Percentiles rank a stretch among this genome's conserved stretches.
phyloP scores from a whole-genome alignment of 2,797 vertebrate species.

The Betta splendens region DNA sequence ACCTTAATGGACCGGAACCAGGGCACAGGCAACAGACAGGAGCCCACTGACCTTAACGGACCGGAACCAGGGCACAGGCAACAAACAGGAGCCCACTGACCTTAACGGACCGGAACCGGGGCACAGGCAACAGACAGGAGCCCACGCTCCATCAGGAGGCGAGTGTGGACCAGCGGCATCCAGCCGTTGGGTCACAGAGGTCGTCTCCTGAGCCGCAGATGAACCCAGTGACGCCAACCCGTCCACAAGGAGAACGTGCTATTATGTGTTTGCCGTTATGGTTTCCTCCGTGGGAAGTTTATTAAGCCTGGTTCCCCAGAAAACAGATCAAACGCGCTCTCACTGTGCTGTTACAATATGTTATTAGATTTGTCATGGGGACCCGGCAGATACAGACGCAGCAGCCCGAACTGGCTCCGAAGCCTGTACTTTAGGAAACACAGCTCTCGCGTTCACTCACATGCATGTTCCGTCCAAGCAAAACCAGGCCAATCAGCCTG shows the following conservation, averaged over 20 bases:
- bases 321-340: slow-evolving; percentile 55
- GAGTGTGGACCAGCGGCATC: slow-evolving; percentile 17
- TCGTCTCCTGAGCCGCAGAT: slow-evolving; percentile 30
- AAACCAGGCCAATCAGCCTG: slow-evolving; percentile 55
- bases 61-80: no score
- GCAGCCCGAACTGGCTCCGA: slow-evolving; percentile 47
- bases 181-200: no score
- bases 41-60: no score
- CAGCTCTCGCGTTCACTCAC: slow-evolving; percentile 51
- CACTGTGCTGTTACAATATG: slow-evolving; percentile 41
- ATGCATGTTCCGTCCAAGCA: slow-evolving; percentile 35
- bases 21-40: no score
- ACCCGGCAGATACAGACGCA: slow-evolving; percentile 42
- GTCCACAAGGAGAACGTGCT: slow-evolving; percentile 33
- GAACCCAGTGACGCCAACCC: slow-evolving; percentile 49
- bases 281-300: slow-evolving; percentile 39
- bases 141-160: slow-evolving; percentile 5
- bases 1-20: no score
- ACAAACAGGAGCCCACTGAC: no score
- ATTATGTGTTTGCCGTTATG: slow-evolving; percentile 52
- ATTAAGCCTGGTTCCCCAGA: slow-evolving; percentile 37
- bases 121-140: no score
- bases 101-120: no score
- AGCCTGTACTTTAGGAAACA: slow-evolving; percentile 58
- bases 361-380: slow-evolving; percentile 63